Evolutionary conservation across 1,140 invertebrate species (phyloP).

Genomic region (Nebria ingens): DNA sequence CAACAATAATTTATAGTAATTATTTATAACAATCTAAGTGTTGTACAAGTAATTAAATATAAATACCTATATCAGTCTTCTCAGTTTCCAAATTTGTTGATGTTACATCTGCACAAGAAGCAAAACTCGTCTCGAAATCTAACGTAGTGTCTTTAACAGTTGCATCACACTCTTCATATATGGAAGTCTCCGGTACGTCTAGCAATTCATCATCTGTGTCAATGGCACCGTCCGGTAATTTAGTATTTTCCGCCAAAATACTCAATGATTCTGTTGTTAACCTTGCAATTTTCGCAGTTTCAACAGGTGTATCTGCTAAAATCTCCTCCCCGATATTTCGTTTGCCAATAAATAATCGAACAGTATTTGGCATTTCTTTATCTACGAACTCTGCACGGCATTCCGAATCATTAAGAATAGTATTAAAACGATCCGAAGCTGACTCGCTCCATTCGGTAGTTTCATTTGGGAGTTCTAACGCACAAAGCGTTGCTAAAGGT

Average conservation of each 20-base stretch:
- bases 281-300: not conserved
- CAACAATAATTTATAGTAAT: too few species aligned
- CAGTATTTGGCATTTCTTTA: not conserved
- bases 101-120: not conserved
- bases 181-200: not conserved
- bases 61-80: not conserved
- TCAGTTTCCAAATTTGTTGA: not conserved
- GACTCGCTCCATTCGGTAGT: conserved; percentile 47
- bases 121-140: not conserved
- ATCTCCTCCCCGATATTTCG: conserved; percentile 1
- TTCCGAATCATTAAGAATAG: conserved; percentile 31
- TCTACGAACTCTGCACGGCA: conserved; percentile 44
- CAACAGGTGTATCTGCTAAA: not conserved
- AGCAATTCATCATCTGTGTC: not conserved
- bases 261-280: not conserved
- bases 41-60: too few species aligned
- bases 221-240: not conserved
- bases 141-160: not conserved
- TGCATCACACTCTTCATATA: not conserved
- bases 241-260: not conserved
- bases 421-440: conserved; percentile 45
- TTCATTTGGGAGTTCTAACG: conserved; percentile 47
- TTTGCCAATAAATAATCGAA: conserved; percentile 5
- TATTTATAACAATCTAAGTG: too few species aligned
- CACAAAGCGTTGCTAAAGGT: conserved; percentile 45